Evolutionary conservation across 1,140 invertebrate genomes (phyloP), one percentile per base, ranked within the genome.

Genomic region (Arctopsyche grandis): DNA sequence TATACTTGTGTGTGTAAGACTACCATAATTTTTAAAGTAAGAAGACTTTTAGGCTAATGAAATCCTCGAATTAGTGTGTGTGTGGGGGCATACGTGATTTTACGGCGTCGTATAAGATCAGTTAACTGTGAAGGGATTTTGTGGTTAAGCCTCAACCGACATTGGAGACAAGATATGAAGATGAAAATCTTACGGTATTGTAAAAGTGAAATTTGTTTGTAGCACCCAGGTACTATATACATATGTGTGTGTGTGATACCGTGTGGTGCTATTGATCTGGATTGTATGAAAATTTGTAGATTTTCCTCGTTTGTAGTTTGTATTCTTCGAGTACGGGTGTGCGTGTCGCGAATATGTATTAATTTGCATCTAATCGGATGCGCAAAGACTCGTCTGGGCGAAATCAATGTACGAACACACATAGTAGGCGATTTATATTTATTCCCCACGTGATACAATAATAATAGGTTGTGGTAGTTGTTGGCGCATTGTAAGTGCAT

Each of bases 291-390:
- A 38, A 52, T 52, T 52, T 52, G 16, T 66, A 12, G 63, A 66
- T 66, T 66, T 26, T 66, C 5, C 21, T 38, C 29, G 29, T 14
- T 5, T 19, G 1, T 4, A 22, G 24, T 66, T 66, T 24, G 24
- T 24, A 66, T 66, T 12, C 63, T 24, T 19, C 24, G 24, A 10
- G 21, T 66, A 66, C 21, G 24, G 44, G 3, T 52, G 63, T 66
- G 63, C 63, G 63, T 66, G 63, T 66, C 24, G 63, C 24, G 24
- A 66, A 66, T 26, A 26, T 9, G 24, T 66, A 66, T 66, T 66
- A 66, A 66, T 66, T 66, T 66, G 24, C 63, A 66, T 66, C 63
- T 66, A 66, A 66, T 66, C 63, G 63, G 63, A 66, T 66, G 24
- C 21, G 24, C 63, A 66, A 66, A 19, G 63, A 66, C 24, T 24